A percentile compares a stretch with the other conserved stretches of the same genome.
phyloP scores from a whole-genome alignment of 2,888 invertebrate genomes.

The Schizotus pectinicornis region DNA sequence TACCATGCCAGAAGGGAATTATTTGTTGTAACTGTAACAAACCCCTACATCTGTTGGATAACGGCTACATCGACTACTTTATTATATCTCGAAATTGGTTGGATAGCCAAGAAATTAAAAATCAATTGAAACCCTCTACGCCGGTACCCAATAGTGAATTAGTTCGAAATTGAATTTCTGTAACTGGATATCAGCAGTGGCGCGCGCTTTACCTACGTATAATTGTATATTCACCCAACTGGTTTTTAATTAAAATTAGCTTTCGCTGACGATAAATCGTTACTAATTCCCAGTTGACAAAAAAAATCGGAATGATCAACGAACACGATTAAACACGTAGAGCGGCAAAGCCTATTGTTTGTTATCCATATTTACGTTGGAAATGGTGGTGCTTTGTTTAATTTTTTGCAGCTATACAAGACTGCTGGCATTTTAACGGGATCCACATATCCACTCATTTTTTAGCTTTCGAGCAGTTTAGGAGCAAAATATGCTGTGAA shows the following conservation, averaged over 20 bases:
- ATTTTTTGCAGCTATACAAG: too few species aligned
- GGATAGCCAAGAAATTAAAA: background rate
- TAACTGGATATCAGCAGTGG: constrained; percentile 5
- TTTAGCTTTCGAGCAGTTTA: too few species aligned
- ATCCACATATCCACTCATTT: too few species aligned
- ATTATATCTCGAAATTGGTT: too few species aligned
- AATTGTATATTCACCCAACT: constrained; percentile 25
- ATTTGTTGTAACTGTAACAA: too few species aligned
- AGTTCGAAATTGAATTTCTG: constrained; percentile 19
- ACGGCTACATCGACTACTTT: too few species aligned
- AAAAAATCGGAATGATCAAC: constrained; percentile 7
- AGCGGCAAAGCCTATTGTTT: background rate
- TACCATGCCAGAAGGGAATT: too few species aligned
- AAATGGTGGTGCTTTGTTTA: too few species aligned
- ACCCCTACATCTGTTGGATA: too few species aligned
- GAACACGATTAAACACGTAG: constrained; percentile 11
- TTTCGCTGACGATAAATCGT: constrained; percentile 18
- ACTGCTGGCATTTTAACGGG: too few species aligned
- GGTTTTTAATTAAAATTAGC: constrained; percentile 29
- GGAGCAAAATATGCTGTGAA: too few species aligned
- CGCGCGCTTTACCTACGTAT: constrained; percentile 14
- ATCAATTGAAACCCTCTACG: background rate
- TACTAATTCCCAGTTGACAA: constrained; percentile 7
- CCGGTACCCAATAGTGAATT: background rate
- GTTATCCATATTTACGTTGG: too few species aligned